A percentile compares a stretch with the other conserved stretches of the same genome.
These are phyloP conservation scores for Pectinophora gossypiella DNA, from an alignment of 1,140 invertebrate species.

Conservation along the genomic window DNA sequence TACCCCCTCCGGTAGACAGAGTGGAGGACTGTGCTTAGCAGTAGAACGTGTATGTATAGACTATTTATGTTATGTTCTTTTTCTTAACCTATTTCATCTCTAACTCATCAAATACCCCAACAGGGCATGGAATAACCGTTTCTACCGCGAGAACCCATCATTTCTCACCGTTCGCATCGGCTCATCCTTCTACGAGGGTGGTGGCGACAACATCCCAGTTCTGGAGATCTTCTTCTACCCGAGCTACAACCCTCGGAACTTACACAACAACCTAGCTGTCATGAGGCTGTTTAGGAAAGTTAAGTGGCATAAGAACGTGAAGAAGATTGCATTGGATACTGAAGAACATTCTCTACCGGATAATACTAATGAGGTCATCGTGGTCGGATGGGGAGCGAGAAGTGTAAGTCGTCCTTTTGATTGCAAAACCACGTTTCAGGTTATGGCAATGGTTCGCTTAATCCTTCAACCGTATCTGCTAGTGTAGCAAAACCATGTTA, in stretches of 20 bases:
- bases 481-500: no score
- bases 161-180: constrained; percentile 53
- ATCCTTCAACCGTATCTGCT: no score
- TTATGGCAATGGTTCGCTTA: no score
- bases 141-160: constrained; percentile 55
- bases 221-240: constrained; percentile 53
- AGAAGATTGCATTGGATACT: constrained; percentile 53
- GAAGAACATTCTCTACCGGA: constrained; percentile 19
- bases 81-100: no score
- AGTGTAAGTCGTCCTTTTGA: no score
- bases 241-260: constrained; percentile 38
- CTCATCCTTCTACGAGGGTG: constrained; percentile 35
- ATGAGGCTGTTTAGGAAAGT: constrained; percentile 27
- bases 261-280: constrained; percentile 43
- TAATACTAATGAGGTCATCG: constrained; percentile 38
- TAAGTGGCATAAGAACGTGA: constrained; percentile 30
- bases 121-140: constrained; percentile 57
- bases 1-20: no score
- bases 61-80: no score
- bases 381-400: constrained; percentile 60
- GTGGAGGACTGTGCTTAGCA: no score
- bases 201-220: constrained; percentile 44
- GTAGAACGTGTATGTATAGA: no score
- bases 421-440: no score
- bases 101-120: no score